These are phyloP conservation scores for Liopterus haemorrhoidalis DNA, from an alignment of 2,888 invertebrate genomes.

Conservation along the genomic window DNA sequence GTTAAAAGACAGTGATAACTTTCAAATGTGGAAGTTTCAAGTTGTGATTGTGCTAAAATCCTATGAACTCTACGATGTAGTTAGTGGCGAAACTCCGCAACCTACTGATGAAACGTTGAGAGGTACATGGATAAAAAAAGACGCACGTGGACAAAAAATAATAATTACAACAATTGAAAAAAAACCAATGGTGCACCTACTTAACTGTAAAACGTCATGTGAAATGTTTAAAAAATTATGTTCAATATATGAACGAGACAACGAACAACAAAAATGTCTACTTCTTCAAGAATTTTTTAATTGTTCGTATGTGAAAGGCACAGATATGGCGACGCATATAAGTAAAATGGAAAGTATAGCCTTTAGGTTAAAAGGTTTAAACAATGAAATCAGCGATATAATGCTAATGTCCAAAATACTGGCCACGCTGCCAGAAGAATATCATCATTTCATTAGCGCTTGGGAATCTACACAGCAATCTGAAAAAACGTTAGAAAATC, in stretches of 20 bases:
- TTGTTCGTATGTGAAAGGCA: slow-evolving; percentile 16
- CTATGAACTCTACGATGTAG: too few species aligned
- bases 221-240: slow-evolving; percentile 22
- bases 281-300: slow-evolving; percentile 26
- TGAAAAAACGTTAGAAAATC: too few species aligned
- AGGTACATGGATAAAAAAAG: too few species aligned
- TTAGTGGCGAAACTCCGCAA: too few species aligned
- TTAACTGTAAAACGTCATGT: slow-evolving; percentile 19
- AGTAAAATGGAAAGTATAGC: slow-evolving; percentile 23
- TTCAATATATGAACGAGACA: slow-evolving; percentile 20
- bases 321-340: slow-evolving; percentile 18
- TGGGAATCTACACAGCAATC: slow-evolving; percentile 15
- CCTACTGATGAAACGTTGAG: too few species aligned
- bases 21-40: too few species aligned
- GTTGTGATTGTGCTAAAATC: too few species aligned
- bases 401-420: slow-evolving; percentile 19
- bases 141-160: not conserved
- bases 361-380: slow-evolving; percentile 18
- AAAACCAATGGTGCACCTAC: slow-evolving; percentile 12
- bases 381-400: slow-evolving; percentile 11
- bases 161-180: slow-evolving; percentile 3
- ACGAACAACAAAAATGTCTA: slow-evolving; percentile 22
- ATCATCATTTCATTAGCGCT: slow-evolving; percentile 11
- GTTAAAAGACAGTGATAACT: too few species aligned
- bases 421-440: slow-evolving; percentile 12